A percentile compares a stretch with the other conserved stretches of the same genome.
These are phyloP conservation scores for Lethrus apterus DNA, from an alignment of 1,140 invertebrate genomes.

Conservation along the genomic window DNA sequence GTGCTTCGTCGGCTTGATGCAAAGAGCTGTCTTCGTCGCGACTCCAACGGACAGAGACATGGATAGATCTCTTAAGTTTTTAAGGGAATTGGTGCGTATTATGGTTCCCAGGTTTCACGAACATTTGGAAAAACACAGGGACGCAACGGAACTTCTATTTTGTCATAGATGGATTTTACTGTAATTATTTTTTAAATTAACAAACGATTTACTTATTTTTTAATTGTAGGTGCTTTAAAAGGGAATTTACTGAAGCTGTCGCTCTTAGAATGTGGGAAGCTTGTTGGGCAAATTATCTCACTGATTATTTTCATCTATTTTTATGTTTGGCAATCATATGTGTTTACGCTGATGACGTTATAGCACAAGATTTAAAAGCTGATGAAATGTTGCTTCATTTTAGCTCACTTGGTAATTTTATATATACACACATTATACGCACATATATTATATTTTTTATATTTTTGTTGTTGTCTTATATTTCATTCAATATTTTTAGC, in stretches of 20 bases:
- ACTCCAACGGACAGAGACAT: slow-evolving; percentile 90
- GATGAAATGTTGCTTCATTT: slow-evolving; percentile 94
- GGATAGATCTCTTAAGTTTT: slow-evolving; percentile 83
- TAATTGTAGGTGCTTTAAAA: slow-evolving; percentile 65
- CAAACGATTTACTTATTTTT: slow-evolving; percentile 6
- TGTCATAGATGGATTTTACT: slow-evolving; percentile 90
- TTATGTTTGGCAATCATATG: slow-evolving; percentile 84
- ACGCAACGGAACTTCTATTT: slow-evolving; percentile 84
- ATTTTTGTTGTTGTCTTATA: slow-evolving; percentile 8
- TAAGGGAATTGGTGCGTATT: slow-evolving; percentile 77
- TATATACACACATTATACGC: neutral
- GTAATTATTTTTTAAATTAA: slow-evolving; percentile 45
- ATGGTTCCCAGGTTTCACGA: slow-evolving; percentile 84
- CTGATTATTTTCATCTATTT: slow-evolving; percentile 89
- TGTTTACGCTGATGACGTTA: slow-evolving; percentile 87
- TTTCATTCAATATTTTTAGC: too few relatives aligned
- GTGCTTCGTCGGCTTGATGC: slow-evolving; percentile 92
- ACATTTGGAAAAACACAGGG: slow-evolving; percentile 71
- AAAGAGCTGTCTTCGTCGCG: slow-evolving; percentile 82
- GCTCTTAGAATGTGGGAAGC: slow-evolving; percentile 89
- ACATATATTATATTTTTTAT: neutral
- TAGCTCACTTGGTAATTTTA: slow-evolving; percentile 63
- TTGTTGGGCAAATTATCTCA: slow-evolving; percentile 90
- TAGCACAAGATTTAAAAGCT: slow-evolving; percentile 78
- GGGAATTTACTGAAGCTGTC: slow-evolving; percentile 81